Evolutionary conservation across 2,113 vertebrate species (phyloP), one percentile per base, ranked within the genome.

Genomic region (Stigmatopora argus): DNA sequence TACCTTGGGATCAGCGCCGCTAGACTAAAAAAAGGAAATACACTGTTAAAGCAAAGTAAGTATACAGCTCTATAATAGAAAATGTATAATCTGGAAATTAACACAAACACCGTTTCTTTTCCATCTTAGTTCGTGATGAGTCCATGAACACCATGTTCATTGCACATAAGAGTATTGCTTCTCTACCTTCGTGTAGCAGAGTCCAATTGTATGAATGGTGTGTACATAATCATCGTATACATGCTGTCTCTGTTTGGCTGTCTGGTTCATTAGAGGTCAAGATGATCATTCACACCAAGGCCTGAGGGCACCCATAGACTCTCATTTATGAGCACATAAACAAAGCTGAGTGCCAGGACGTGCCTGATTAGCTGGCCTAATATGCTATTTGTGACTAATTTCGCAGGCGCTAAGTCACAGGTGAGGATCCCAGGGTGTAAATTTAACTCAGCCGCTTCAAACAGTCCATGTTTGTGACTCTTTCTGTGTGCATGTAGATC

Each of bases 311-410:
- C 86, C 90, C 91, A 88, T 92, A 86, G 81, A 91, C 90, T 92
- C 86, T 90, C 92, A 92, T 89, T 97, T 96, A 97, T 94, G 93
- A 89, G 87, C 88, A 90, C 92, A 93, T 95, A 94, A 94, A 95
- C 93, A 93, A 93, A 90, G 88, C 78, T 89, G 91, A 93, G 92
- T 92, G 89, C 92, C 94, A 91, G 94, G 92, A 91, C 90, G 89
- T 93, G 93, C 92, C 93, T 96, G 94, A 96, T 97, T 94, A 96
- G 94, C 90, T 91, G 83, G 89, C 77, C 94, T 98, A 95, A 97
- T 97, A 93, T 94, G 94, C 96, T 95, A 95, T 94, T 97, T 96
- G 94, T 96, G 93, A 94, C 94, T 96, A 96, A 96, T 97, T 98
- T 94, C 93, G 89, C 90, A 92, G 91, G 90, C 73, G 88, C 91